Evolutionary conservation across 2,113 vertebrate genomes (phyloP).

Genomic region (Brienomyrus brachyistius): DNA sequence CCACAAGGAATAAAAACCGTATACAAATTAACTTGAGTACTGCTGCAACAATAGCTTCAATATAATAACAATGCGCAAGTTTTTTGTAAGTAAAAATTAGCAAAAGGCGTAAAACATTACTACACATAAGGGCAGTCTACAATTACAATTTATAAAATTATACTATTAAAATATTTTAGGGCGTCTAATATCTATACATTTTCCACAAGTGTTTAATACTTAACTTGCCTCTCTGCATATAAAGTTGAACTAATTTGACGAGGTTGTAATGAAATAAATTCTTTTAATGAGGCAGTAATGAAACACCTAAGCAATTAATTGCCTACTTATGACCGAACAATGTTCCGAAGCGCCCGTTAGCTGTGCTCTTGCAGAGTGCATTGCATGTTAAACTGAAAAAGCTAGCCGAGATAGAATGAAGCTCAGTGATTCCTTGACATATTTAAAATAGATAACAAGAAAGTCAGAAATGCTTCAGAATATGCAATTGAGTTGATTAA

Average conservation of each 20-base stretch:
- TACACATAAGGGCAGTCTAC: background rate
- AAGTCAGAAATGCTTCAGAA: background rate
- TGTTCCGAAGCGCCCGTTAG: background rate
- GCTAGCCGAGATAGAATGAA: background rate
- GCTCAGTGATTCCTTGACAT: background rate
- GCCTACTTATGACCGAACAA: background rate
- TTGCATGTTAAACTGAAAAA: background rate
- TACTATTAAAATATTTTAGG: background rate
- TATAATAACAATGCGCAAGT: background rate
- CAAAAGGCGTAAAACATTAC: background rate
- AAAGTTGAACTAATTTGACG: background rate
- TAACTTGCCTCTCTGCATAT: background rate
- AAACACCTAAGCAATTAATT: slow-evolving; percentile 3
- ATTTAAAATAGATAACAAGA: background rate
- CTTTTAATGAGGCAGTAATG: background rate
- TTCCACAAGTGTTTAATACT: background rate
- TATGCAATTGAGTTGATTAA: background rate
- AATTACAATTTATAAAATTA: background rate
- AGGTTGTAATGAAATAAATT: slow-evolving; percentile 15
- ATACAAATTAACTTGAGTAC: background rate
- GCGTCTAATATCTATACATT: background rate
- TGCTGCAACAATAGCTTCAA: background rate
- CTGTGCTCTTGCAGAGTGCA: background rate
- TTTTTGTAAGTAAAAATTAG: background rate
- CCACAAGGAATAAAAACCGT: background rate